Percentiles rank a stretch among this genome's conserved stretches.
Conservation (phyloP, 1,140 invertebrate species). For the Halictus rubicundus region DNA sequence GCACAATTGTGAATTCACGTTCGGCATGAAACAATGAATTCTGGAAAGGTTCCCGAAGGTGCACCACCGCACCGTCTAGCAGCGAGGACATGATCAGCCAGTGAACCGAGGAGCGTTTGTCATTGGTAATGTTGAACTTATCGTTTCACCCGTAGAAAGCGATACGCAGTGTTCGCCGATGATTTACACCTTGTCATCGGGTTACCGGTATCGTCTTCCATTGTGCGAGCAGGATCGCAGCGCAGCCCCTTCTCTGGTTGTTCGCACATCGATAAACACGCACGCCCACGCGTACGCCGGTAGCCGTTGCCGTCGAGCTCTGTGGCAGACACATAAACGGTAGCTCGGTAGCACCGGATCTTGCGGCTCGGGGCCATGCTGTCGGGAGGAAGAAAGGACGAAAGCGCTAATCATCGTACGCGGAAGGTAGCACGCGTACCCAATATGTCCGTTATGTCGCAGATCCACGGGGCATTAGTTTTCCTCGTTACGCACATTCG, state of each 20-base stretch:
- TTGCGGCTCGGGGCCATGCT: neutral
- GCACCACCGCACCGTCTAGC: neutral
- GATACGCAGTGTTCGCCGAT: slow-evolving; percentile 48
- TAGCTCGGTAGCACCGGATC: neutral
- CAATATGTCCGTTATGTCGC: slow-evolving; percentile 32
- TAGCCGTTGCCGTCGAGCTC: neutral
- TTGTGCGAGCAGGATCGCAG: slow-evolving; percentile 33
- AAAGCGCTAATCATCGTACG: neutral
- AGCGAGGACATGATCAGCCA: slow-evolving; percentile 37
- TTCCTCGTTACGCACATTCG: slow-evolving; percentile 54
- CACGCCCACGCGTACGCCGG: neutral
- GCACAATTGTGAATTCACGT: too few relatives aligned
- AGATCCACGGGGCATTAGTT: slow-evolving; percentile 31
- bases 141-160: slow-evolving; percentile 51
- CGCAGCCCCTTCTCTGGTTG: neutral
- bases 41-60: too few relatives aligned
- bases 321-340: neutral
- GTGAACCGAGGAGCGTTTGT: slow-evolving; percentile 48
- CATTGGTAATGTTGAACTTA: slow-evolving; percentile 55
- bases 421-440: neutral
- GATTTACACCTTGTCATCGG: slow-evolving; percentile 65
- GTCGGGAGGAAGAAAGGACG: slow-evolving; percentile 39
- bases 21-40: too few relatives aligned
- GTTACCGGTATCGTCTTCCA: slow-evolving; percentile 51
- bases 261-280: neutral